Conservation (phyloP, 2,888 invertebrate species). For the Phanerotoma sp. region DNA sequence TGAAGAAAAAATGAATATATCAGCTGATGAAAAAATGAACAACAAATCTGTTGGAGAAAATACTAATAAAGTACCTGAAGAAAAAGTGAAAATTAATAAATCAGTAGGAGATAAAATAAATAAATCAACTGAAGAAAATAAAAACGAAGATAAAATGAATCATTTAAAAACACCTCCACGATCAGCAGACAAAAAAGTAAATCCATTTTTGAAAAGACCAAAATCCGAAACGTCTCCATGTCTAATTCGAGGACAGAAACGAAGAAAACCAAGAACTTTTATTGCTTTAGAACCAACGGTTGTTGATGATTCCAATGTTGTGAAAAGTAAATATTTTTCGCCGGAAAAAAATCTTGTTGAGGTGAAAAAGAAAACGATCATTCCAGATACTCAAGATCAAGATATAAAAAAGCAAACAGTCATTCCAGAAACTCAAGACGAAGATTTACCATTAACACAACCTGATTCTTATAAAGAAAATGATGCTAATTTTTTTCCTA, state of each 20-base stretch:
- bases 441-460: conserved; percentile 1
- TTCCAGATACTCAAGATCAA: no score
- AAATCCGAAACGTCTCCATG: conserved; percentile 47
- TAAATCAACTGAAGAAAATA: no score
- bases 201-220: conserved; percentile 42
- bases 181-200: conserved; percentile 28
- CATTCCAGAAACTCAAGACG: conserved; percentile 19
- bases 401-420: no score
- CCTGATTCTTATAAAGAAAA: conserved; percentile 13
- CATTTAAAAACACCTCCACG: conserved; percentile 30
- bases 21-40: not conserved
- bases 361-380: no score
- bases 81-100: conserved; percentile 10
- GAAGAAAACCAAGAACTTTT: conserved; percentile 37
- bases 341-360: no score
- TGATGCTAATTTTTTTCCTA: not conserved
- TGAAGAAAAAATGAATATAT: not conserved
- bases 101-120: conserved; percentile 26
- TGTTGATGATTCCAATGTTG: conserved; percentile 41
- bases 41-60: not conserved
- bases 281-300: conserved; percentile 45
- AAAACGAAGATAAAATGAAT: no score
- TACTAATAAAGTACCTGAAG: no score
- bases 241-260: conserved; percentile 42
- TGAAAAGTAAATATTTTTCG: conserved; percentile 51